These are phyloP conservation scores for Thera obeliscata DNA, from an alignment of 2,888 invertebrate genomes.

Conservation along the genomic window DNA sequence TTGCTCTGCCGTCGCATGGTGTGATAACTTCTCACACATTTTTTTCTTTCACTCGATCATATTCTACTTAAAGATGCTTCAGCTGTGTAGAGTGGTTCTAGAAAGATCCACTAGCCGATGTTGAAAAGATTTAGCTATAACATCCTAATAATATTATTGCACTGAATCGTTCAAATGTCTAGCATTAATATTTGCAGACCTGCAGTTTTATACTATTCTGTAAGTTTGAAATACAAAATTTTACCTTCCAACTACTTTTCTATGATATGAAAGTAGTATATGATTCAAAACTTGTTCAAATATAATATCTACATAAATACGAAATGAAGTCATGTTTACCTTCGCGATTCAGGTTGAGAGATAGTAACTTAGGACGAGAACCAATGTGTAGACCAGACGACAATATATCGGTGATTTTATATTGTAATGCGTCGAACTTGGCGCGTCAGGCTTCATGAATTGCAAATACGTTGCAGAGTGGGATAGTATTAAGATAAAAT, in stretches of 20 bases:
- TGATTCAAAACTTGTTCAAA: conserved; percentile 18
- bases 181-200: too few relatives aligned
- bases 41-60: not conserved
- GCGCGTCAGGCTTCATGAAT: conserved; percentile 19
- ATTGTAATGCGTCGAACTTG: conserved; percentile 15
- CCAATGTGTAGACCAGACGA: conserved; percentile 10
- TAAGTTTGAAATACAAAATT: too few relatives aligned
- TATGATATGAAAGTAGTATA: conserved; percentile 13
- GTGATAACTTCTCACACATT: conserved; percentile 12
- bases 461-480: conserved; percentile 17
- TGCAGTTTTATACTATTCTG: too few relatives aligned
- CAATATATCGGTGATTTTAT: conserved; percentile 11
- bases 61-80: not conserved
- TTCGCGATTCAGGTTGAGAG: conserved; percentile 21
- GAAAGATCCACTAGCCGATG: not conserved
- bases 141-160: too few relatives aligned
- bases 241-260: not conserved
- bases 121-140: not conserved
- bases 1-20: conserved; percentile 11
- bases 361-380: conserved; percentile 14
- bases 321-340: conserved; percentile 25
- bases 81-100: not conserved
- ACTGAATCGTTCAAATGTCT: too few relatives aligned
- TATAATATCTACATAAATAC: conserved; percentile 4
- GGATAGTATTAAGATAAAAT: conserved; percentile 8